Conservation (phyloP, 2,888 invertebrate species). For the Trypoxylon attenuatum region DNA sequence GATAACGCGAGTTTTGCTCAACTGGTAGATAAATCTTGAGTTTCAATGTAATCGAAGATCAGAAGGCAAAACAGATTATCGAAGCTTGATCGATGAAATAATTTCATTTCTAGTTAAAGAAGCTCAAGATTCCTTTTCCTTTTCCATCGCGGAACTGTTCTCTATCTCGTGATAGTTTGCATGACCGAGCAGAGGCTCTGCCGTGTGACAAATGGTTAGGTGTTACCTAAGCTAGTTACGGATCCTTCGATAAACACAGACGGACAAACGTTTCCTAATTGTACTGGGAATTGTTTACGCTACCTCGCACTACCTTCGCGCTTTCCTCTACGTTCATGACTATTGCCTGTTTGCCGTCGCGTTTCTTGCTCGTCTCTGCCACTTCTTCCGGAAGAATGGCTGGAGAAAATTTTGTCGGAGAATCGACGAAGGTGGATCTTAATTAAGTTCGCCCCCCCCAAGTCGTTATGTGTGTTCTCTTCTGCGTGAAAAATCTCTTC, state of each 20-base stretch:
- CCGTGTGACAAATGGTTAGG: constrained; percentile 49
- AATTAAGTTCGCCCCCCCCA: constrained; percentile 39
- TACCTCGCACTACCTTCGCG: constrained; percentile 49
- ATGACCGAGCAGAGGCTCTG: constrained; percentile 41
- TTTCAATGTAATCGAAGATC: too few species aligned
- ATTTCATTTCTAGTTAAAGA: too few species aligned
- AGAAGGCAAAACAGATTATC: too few species aligned
- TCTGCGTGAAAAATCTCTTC: constrained; percentile 27
- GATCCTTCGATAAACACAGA: constrained; percentile 63
- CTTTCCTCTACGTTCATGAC: constrained; percentile 42
- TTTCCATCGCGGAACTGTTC: too few species aligned
- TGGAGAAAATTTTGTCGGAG: constrained; percentile 36
- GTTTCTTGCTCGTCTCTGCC: constrained; percentile 48
- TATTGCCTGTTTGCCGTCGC: constrained; percentile 47
- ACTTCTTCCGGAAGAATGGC: constrained; percentile 55
- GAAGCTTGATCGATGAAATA: too few species aligned
- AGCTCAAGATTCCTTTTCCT: too few species aligned
- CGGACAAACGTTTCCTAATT: constrained; percentile 66
- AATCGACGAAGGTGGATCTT: constrained; percentile 30
- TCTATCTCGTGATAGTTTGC: constrained; percentile 46
- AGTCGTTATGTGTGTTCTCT: too few species aligned
- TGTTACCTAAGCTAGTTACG: constrained; percentile 64
- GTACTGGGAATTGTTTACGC: constrained; percentile 65
- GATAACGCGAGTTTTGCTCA: too few species aligned
- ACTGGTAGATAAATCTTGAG: too few species aligned